phyloP scores from a whole-genome alignment of 2,113 vertebrate species.

The Gymnobelideus leadbeateri region DNA sequence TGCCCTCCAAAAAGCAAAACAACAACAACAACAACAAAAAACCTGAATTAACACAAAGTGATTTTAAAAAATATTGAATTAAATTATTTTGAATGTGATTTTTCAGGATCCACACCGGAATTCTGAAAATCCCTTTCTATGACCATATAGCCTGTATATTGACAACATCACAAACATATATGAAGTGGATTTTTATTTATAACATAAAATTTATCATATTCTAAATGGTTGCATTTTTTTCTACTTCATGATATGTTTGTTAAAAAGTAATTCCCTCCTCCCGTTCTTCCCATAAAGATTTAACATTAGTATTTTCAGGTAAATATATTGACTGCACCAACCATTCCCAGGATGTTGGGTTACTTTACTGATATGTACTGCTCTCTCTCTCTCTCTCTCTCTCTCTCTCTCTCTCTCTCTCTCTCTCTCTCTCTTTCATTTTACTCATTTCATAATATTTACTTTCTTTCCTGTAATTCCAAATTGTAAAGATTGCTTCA shows the following conservation, averaged over 20 bases:
- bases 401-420: not conserved
- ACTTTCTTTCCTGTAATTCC: conserved; percentile 64
- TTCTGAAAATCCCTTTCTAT: not conserved
- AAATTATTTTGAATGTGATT: not conserved
- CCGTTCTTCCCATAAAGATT: conserved; percentile 55
- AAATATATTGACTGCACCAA: conserved; percentile 47
- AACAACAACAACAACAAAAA: no score
- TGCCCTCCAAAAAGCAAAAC: no score
- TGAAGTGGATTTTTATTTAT: not conserved
- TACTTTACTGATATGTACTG: conserved; percentile 69
- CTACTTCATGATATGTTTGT: not conserved
- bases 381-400: conserved; percentile 22
- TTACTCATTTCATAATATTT: conserved; percentile 68
- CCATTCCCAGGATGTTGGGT: conserved; percentile 66
- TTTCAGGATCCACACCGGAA: not conserved
- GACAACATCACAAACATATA: not conserved
- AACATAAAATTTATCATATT: not conserved
- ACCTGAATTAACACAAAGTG: not conserved
- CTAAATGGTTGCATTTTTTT: not conserved
- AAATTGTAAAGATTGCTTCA: conserved; percentile 55
- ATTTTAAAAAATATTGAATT: not conserved
- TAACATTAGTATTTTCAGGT: conserved; percentile 58
- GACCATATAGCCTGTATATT: not conserved
- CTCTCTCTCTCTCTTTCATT: not conserved
- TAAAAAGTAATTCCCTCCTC: conserved; percentile 15